A percentile compares a stretch with the other conserved stretches of the same genome.
Evolutionary conservation across 2,797 vertebrate genomes (phyloP).

Genomic region (Neosilurus hyrtlii): DNA sequence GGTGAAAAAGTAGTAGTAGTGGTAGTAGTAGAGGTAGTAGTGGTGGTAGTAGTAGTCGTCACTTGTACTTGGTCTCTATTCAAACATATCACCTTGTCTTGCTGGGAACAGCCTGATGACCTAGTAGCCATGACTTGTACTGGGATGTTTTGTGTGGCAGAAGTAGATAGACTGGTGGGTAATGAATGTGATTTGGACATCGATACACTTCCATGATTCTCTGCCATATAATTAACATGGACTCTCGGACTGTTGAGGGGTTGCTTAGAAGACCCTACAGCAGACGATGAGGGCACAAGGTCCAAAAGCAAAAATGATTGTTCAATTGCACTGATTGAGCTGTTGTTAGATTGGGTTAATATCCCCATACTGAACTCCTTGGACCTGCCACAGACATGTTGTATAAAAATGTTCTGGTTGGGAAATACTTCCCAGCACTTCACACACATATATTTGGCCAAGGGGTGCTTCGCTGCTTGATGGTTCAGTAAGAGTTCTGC

Average conservation of each 20-base stretch:
- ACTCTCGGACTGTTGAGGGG: not conserved
- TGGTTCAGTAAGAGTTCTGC: constrained; percentile 27
- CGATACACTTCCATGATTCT: not conserved
- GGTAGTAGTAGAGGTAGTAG: no score
- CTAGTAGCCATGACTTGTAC: not conserved
- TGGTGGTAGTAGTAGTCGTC: not conserved
- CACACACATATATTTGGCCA: constrained; percentile 43
- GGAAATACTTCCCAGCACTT: constrained; percentile 47
- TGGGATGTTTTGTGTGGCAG: not conserved
- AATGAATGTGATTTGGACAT: not conserved
- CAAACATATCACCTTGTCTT: not conserved
- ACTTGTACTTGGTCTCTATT: not conserved
- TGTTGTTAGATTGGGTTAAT: not conserved
- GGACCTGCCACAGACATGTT: constrained; percentile 39
- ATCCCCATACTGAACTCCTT: not conserved
- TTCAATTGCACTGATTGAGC: not conserved
- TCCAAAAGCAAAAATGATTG: not conserved
- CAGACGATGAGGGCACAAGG: not conserved
- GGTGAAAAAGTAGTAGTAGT: no score
- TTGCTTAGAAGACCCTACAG: not conserved
- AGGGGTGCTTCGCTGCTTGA: constrained; percentile 24
- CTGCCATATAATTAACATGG: not conserved
- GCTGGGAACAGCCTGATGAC: not conserved
- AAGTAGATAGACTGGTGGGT: not conserved
- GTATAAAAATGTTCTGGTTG: constrained; percentile 31